Conservation (phyloP, 2,797 vertebrate genomes). For the Novumbra hubbsi region DNA sequence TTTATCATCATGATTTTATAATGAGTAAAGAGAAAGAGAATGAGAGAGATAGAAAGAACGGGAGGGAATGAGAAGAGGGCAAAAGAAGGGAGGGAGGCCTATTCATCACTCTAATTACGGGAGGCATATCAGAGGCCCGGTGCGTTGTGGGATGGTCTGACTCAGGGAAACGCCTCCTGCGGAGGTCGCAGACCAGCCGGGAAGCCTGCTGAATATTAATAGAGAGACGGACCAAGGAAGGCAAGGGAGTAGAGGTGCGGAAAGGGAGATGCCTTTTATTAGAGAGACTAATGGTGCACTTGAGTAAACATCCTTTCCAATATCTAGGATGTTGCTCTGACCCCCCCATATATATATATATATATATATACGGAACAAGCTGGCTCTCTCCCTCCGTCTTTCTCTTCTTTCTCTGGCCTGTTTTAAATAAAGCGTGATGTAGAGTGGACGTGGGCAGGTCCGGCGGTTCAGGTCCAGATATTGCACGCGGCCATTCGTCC, state of each 20-base stretch:
- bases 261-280: slow-evolving; percentile 64
- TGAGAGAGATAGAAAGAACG: not conserved
- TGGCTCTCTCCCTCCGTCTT: not conserved
- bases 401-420: slow-evolving; percentile 49
- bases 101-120: slow-evolving; percentile 76
- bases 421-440: slow-evolving; percentile 58
- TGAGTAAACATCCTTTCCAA: slow-evolving; percentile 64
- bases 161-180: slow-evolving; percentile 62
- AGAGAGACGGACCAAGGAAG: not conserved
- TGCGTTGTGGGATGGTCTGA: slow-evolving; percentile 61
- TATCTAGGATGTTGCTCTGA: slow-evolving; percentile 69
- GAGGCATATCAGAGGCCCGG: slow-evolving; percentile 64
- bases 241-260: not conserved
- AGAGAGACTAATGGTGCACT: slow-evolving; percentile 68
- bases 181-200: slow-evolving; percentile 19
- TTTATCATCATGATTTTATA: slow-evolving; percentile 21
- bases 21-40: slow-evolving; percentile 26
- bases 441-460: slow-evolving; percentile 48
- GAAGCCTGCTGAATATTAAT: slow-evolving; percentile 68
- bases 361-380: too few relatives aligned
- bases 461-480: slow-evolving; percentile 58
- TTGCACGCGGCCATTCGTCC: slow-evolving; percentile 36
- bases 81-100: slow-evolving; percentile 35
- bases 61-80: slow-evolving; percentile 27
- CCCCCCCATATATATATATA: too few relatives aligned